Percentiles rank a stretch among this genome's conserved stretches.
phyloP scores from a whole-genome alignment of 2,888 invertebrate genomes.

The Ormyrus labotus region DNA sequence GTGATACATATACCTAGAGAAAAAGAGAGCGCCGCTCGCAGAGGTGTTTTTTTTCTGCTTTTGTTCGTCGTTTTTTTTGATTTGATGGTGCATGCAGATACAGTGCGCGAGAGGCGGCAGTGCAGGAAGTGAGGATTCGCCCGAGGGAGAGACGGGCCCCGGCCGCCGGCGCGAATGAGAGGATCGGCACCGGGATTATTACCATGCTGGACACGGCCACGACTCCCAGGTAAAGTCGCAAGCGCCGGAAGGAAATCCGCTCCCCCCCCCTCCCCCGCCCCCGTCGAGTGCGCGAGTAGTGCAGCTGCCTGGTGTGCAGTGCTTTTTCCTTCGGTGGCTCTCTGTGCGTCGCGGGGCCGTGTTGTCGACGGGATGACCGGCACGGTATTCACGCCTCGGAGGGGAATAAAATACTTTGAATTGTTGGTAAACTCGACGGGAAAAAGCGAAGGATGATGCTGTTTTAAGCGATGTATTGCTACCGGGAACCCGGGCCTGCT shows the following conservation, averaged over 20 bases:
- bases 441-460: no score
- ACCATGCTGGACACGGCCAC: conserved; percentile 73
- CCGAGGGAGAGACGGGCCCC: not conserved
- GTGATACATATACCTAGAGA: not conserved
- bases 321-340: no score
- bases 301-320: no score
- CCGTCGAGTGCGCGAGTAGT: no score
- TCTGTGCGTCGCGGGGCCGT: no score
- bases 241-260: conserved; percentile 43
- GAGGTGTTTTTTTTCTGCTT: not conserved
- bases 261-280: not conserved
- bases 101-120: not conserved
- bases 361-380: no score
- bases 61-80: not conserved
- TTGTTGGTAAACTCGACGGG: no score
- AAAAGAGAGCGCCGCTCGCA: not conserved
- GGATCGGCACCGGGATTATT: conserved; percentile 63
- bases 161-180: conserved; percentile 18
- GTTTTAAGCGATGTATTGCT: no score
- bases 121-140: not conserved
- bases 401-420: no score
- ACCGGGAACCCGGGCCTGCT: no score
- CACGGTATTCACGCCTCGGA: no score
- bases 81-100: no score
- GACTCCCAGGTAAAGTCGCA: conserved; percentile 68